Conservation (phyloP, 1,140 invertebrate genomes). For the Ctenoplectra terminalis region DNA sequence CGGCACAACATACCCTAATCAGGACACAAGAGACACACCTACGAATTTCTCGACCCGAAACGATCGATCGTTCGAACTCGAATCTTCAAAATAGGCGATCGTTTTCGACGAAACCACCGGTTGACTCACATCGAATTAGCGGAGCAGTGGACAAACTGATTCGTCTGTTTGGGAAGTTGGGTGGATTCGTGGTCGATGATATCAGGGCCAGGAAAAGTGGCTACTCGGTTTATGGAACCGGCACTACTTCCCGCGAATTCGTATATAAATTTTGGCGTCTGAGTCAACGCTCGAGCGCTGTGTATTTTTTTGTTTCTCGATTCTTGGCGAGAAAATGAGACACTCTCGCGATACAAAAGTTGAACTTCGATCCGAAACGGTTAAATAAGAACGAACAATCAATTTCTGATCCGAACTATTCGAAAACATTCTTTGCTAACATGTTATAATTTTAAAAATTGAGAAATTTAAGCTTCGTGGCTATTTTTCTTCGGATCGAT, state of each 20-base stretch:
- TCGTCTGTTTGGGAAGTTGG: background rate
- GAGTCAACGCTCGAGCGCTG: background rate
- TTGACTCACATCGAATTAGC: slow-evolving; percentile 22
- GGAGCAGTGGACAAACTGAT: background rate
- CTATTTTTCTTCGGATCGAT: too few relatives aligned
- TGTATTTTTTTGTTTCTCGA: background rate
- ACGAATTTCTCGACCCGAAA: too few relatives aligned
- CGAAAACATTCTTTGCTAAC: too few relatives aligned
- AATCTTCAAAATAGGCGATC: slow-evolving; percentile 4
- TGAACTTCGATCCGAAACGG: background rate
- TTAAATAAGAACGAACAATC: too few relatives aligned
- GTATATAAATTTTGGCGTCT: background rate
- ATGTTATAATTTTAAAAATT: too few relatives aligned
- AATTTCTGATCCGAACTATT: too few relatives aligned
- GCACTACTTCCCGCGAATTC: background rate
- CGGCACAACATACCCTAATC: background rate
- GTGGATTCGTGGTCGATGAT: slow-evolving; percentile 4
- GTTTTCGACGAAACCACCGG: background rate
- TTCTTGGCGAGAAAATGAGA: background rate
- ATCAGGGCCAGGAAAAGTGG: slow-evolving; percentile 24
- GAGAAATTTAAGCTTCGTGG: too few relatives aligned
- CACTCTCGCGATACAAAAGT: too few relatives aligned
- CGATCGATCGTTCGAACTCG: too few relatives aligned
- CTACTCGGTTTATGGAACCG: background rate
- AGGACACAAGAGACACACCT: background rate